Evolutionary conservation across 2,888 invertebrate species (phyloP), one percentile per base, ranked within the genome.

Genomic region (Theretra japonica): DNA sequence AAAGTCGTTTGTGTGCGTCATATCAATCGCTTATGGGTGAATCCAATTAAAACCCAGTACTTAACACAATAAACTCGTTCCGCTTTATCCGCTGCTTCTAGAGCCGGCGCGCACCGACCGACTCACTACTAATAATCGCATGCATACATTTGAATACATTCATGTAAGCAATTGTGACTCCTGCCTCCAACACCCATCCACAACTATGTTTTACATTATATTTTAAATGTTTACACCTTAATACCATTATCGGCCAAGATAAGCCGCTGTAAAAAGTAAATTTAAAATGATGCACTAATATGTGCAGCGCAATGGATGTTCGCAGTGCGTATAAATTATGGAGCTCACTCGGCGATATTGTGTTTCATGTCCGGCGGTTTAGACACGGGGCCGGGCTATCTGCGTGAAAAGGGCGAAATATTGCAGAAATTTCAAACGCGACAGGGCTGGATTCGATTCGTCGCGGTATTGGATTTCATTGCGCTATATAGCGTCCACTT

Each of bases 341-440:
- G 90, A 86, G 88, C 87, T 88, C 87, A 88, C 88, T 88, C 85
- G 85, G 82, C 84, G 90, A 93, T 94, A 94, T 94, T 93, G 93
- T 92, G 91, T 94, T 94, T 92, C 94, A 92, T 89, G 93, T 94
- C 93, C 91, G 88, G 88, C 90, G 89, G 89, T 88, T 93, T 91
- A 90, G 93, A 93, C 93, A 90, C 88, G 92, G 88, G 85, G 88
- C 86, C 87, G 79, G 89, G 92, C 90, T 94, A 93, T 93, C 92
- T 91, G 91, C 90, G 91, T 92, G 93, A 94, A 94, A 93, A 94
- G 92, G 92, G 92, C 94, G 88, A 94, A 93, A 93, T 94, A 94
- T 94, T 92, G 94, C 92, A 93, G 90, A 92, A 93, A 93, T 93
- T 92, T 92, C 92, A 89, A 93, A 90, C 82, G 89, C 88, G 94